Conservation (phyloP, 2,888 invertebrate species). For the Clistopyga incitator region DNA sequence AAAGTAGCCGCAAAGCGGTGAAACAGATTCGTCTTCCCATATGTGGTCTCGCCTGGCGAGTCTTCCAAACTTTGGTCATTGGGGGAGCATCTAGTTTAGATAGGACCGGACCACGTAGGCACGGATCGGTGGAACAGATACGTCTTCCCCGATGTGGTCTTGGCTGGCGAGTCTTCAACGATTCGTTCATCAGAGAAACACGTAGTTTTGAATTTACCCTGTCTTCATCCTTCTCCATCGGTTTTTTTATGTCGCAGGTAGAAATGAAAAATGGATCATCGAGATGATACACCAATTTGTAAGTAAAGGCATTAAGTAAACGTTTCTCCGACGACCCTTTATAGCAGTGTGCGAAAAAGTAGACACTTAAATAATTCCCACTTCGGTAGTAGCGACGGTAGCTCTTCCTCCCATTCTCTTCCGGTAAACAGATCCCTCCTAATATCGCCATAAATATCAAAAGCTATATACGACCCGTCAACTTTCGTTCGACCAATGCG, state of each 20-base stretch:
- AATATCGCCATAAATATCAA: conserved; percentile 21
- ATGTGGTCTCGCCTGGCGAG: conserved; percentile 36
- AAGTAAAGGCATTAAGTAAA: not conserved
- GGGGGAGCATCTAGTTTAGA: not conserved
- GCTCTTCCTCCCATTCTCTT: conserved; percentile 2
- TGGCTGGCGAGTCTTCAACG: not conserved
- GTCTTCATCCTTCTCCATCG: not conserved
- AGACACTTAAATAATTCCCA: conserved; percentile 3
- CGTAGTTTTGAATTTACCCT: not conserved
- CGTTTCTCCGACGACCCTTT: not conserved
- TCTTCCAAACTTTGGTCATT: not conserved
- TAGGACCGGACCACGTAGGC: not conserved
- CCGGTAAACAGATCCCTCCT: conserved; percentile 55
- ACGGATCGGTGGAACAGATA: too few relatives aligned
- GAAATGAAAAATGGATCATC: not conserved
- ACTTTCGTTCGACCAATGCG: too few relatives aligned
- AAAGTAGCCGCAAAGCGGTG: conserved; percentile 56
- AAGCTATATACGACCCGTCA: too few relatives aligned
- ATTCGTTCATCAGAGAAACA: not conserved
- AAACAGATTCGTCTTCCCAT: conserved; percentile 43
- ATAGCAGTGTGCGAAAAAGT: not conserved
- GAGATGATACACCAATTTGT: not conserved
- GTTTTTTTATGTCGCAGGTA: not conserved
- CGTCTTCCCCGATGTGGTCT: too few relatives aligned
- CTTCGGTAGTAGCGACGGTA: conserved; percentile 16